Conservation (phyloP, 2,797 vertebrate genomes). For the Coreius guichenoti region DNA sequence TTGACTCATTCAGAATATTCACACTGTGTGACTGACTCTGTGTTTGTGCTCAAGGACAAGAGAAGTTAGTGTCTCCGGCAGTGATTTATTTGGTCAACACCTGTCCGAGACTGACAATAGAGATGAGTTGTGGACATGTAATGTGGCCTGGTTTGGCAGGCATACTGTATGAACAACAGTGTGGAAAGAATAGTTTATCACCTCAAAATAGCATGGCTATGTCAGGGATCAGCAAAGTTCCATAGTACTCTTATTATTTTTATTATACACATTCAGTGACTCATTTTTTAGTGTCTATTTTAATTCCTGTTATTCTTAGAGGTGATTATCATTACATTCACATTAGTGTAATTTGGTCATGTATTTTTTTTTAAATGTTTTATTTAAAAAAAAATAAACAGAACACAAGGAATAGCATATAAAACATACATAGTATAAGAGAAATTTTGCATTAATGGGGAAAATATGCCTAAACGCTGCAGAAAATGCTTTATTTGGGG, state of each 20-base stretch:
- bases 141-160: background rate
- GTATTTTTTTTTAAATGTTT: background rate
- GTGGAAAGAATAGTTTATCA: constrained; percentile 8
- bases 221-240: background rate
- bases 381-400: too few species aligned
- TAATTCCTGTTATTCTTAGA: background rate
- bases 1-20: constrained; percentile 8
- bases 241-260: background rate
- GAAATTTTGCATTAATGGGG: background rate
- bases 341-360: background rate
- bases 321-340: background rate
- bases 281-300: background rate
- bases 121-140: background rate
- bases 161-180: background rate
- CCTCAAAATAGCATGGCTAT: background rate
- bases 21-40: constrained; percentile 27
- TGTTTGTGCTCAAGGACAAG: constrained; percentile 36
- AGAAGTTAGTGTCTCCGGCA: background rate
- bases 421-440: background rate
- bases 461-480: background rate
- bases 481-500: background rate
- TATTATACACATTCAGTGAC: background rate
- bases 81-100: constrained; percentile 37
- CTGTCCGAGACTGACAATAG: constrained; percentile 20
- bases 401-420: too few species aligned